Base-by-base conservation (phyloP, 2,888 invertebrate species). In the Thymelicus acteon region DNA sequence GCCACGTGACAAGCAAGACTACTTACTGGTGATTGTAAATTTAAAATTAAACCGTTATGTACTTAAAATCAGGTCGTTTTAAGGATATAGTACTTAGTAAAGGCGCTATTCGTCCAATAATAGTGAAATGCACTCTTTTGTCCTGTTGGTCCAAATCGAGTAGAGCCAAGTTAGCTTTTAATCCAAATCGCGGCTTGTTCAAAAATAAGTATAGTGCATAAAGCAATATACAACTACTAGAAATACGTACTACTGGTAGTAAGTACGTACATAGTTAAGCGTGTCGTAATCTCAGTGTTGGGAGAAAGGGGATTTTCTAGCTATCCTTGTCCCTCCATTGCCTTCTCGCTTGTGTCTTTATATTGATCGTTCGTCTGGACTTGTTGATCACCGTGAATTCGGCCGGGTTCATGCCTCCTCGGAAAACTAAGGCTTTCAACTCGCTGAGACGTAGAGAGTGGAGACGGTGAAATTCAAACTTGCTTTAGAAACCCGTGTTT, bases 361-460 rank as follows among this genome's bases (percentile, higher is more conserved):
- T 93, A 93, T 93, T 93, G 93, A 93, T 93, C 92, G 93, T 5
- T 79, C 79, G 90, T 89, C 92, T 91, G 88, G 91, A 93, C 93
- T 92, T 92, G 93, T 92, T 92, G 92, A 93, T 92, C 87, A 82
- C 84, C 73, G 77, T 80, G 76, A 77, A 77, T 78, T 79, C 72
- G 78, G 78, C 82, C 80, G 81, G 83, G 83, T 84, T 80, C 84
- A 82, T 79, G 79, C 79, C 80, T 83, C 83, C 81, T 75, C 83
- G 52, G 40, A 52, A 60, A 61, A 52, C 60, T 67, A 44, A 60
- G 52, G 61, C 67, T 61, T 67, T 61, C 40, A 67, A 61, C 60
- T 67, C 62, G 31, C 61, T 61, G 61, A 13, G 6, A 61, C 13
- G 60, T 24, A 47, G 44, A 60, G 44, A 60, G 60, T 24, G 31